phyloP scores from a whole-genome alignment of 2,113 vertebrate species.

The Centropus bengalensis region DNA sequence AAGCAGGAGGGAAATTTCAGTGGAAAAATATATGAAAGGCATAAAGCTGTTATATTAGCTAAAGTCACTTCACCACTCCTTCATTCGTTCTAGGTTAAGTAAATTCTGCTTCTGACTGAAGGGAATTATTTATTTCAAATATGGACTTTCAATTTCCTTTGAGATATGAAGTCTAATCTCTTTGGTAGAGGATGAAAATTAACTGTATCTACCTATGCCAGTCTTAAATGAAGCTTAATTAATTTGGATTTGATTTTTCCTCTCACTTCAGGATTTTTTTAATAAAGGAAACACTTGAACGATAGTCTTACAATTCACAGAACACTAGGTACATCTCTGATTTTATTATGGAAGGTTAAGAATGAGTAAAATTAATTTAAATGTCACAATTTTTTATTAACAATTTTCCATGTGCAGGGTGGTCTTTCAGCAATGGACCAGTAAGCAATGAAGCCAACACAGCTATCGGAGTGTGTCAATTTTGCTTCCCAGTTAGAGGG shows the following conservation, averaged over 20 bases:
- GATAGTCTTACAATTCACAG: neutral
- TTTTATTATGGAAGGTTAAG: neutral
- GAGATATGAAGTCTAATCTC: constrained; percentile 53
- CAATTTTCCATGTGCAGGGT: rapidly evolving
- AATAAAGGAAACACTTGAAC: neutral
- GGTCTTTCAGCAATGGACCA: neutral
- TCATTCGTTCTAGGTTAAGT: constrained; percentile 63
- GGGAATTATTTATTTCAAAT: constrained; percentile 58
- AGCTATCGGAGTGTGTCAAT: rapidly evolving
- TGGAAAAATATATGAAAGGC: constrained; percentile 40
- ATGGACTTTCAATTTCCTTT: constrained; percentile 53
- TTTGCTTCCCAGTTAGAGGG: neutral
- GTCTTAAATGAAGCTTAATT: constrained; percentile 44
- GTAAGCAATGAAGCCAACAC: neutral
- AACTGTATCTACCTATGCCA: constrained; percentile 27
- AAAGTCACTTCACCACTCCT: constrained; percentile 53
- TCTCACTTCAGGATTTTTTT: neutral
- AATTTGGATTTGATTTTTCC: constrained; percentile 43
- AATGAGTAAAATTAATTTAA: neutral
- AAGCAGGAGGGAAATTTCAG: constrained; percentile 61
- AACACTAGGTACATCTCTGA: neutral
- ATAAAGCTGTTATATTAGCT: constrained; percentile 62
- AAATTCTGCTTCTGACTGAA: constrained; percentile 46
- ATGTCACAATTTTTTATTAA: neutral
- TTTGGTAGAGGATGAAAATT: constrained; percentile 23